phyloP scores from a whole-genome alignment of 2,888 invertebrate genomes.

The Chirona hameri region DNA sequence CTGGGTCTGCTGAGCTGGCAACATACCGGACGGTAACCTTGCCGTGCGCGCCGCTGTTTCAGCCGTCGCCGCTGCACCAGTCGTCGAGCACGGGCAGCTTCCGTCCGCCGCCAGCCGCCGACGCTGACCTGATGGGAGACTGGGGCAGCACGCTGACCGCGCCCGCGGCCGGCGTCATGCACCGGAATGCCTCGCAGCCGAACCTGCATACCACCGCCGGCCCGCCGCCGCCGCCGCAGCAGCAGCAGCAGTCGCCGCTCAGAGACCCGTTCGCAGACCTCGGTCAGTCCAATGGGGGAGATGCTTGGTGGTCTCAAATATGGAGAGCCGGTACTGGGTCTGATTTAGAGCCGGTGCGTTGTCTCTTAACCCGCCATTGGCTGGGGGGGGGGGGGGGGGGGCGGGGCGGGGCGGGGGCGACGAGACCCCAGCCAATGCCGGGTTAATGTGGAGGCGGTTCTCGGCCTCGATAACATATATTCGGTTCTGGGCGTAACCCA shows the following conservation, averaged over 20 bases:
- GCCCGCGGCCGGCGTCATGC: not conserved
- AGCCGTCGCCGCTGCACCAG: constrained; percentile 22
- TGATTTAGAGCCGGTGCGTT: no score
- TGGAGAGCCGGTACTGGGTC: no score
- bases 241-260: constrained; percentile 27
- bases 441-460: no score
- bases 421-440: no score
- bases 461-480: no score
- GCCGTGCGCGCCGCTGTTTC: not conserved
- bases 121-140: constrained; percentile 1
- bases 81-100: constrained; percentile 29
- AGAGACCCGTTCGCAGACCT: constrained; percentile 39
- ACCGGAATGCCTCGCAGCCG: constrained; percentile 26
- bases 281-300: constrained; percentile 28
- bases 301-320: no score
- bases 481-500: no score
- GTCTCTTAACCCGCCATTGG: no score
- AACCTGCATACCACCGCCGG: constrained; percentile 1
- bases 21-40: no score
- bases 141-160: constrained; percentile 3
- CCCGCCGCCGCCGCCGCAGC: not conserved
- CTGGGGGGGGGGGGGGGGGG: no score
- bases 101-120: not conserved
- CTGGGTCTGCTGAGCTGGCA: not conserved
- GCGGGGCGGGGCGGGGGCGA: no score